Conservation (phyloP, 1,140 invertebrate genomes). For the Archivesica marissinica region DNA sequence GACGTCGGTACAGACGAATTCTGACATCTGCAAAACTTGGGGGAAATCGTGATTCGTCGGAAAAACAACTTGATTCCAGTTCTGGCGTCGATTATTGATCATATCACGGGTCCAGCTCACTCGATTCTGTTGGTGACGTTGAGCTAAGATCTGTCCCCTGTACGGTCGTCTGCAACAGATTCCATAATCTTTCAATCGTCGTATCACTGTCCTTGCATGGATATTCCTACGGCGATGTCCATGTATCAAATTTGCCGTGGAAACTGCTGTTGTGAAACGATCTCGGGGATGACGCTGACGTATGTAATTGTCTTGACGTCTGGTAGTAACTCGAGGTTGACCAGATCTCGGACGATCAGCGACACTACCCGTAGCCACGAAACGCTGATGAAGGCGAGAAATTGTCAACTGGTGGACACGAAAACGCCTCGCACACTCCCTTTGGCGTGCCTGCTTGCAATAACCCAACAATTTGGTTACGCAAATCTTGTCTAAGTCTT, state of each 20-base stretch:
- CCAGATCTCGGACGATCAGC: background rate
- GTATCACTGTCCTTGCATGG: background rate
- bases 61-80: no score
- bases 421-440: background rate
- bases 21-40: no score
- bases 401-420: background rate
- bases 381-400: background rate
- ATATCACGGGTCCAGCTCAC: no score
- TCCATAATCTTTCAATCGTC: background rate
- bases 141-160: no score
- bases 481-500: no score
- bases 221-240: background rate
- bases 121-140: no score
- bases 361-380: background rate
- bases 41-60: no score
- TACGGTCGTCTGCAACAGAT: background rate
- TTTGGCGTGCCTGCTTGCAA: no score
- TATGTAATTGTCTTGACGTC: background rate
- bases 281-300: background rate
- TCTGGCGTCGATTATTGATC: no score
- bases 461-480: no score
- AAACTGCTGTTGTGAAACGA: background rate
- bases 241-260: background rate
- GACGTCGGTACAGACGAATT: no score
- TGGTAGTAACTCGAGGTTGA: background rate